phyloP scores from a whole-genome alignment of 2,113 vertebrate species.

The Myxocyprinus asiaticus region DNA sequence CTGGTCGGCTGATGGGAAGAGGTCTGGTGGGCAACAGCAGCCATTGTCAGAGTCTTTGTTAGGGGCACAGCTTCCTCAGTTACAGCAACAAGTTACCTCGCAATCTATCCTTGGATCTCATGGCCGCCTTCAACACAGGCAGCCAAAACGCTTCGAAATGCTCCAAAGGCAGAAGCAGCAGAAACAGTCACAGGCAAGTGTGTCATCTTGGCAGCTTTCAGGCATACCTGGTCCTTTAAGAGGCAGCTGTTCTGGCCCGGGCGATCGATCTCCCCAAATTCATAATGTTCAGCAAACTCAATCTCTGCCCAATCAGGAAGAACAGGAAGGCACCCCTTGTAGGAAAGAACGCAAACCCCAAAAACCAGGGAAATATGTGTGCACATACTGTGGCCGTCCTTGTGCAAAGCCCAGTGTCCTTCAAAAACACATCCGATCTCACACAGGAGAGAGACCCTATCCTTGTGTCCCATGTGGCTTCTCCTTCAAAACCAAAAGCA shows the following conservation, averaged over 20 bases:
- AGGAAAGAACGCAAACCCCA: constrained; percentile 93
- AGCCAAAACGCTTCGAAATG: constrained; percentile 79
- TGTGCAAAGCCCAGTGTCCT: constrained; percentile 98
- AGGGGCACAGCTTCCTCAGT: constrained; percentile 73
- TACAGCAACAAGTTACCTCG: constrained; percentile 72
- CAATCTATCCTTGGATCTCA: constrained; percentile 78
- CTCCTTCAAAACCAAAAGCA: constrained; percentile 99
- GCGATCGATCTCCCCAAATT: constrained; percentile 69
- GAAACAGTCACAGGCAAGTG: constrained; percentile 79
- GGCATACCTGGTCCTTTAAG: constrained; percentile 86
- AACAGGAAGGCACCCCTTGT: constrained; percentile 75
- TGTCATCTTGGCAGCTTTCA: constrained; percentile 85
- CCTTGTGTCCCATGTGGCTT: constrained; percentile 95
- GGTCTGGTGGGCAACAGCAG: constrained; percentile 73
- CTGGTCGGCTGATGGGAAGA: constrained; percentile 74
- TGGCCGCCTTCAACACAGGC: constrained; percentile 79
- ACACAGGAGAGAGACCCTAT: constrained; percentile 96
- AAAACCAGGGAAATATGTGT: constrained; percentile 97
- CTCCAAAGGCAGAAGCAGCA: constrained; percentile 80
- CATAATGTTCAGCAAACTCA: constrained; percentile 62
- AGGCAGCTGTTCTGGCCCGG: constrained; percentile 77
- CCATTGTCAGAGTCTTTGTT: constrained; percentile 57
- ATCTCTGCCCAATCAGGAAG: constrained; percentile 81
- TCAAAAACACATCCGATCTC: constrained; percentile 97
- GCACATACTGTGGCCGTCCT: constrained; percentile 94